Base-by-base conservation (phyloP, 2,113 vertebrate species). In the Hippocampus guttulatus region DNA sequence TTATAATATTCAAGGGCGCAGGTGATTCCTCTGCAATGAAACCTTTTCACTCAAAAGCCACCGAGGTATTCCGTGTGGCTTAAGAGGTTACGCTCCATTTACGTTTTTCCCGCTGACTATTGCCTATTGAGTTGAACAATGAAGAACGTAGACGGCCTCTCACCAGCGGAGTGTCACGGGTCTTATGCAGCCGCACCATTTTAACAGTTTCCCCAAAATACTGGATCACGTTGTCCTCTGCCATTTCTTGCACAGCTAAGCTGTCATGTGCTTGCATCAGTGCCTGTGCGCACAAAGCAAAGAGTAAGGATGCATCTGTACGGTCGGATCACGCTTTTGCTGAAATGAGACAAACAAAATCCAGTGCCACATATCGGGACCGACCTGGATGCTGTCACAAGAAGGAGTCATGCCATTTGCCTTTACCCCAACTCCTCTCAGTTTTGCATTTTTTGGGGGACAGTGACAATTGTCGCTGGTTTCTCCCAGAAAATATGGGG, bases 161-260 rank as follows among this genome's bases (percentile, higher is more conserved):
- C 83, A 98, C 96, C 95, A 98, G 78, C 0, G 97, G 97, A 57
- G 95, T 94, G 91, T 98, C 95, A 54, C 91, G 92, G 75, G 94
- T 89, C 79, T 98, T 98, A 80, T 98, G 94, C 83, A 98, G 94
- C 23, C 94, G 94, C 81, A 98, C 95, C 87, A 98, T 93, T 91
- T 98, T 98, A 70, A 97, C 95, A 0, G 94, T 95, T 87, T 98
- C 95, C 66, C 94, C 95, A 49, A 93, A 92, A 25, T 95, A 96
- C 23, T 95, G 87, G 5, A 91, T 91, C 86, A 93, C 68, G 20
- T 88, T 92, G 76, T 95, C 91, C 62, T 95, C 95, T 9, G 92
- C 88, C 89, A 94, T 91, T 87, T 98, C 95, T 88, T 96, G 94
- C 75, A 93, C 94, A 0, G 96, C 96, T 74, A 98, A 93, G 65